Evolutionary conservation across 2,113 vertebrate genomes (phyloP).

Genomic region (Saimiri boliviensis): DNA sequence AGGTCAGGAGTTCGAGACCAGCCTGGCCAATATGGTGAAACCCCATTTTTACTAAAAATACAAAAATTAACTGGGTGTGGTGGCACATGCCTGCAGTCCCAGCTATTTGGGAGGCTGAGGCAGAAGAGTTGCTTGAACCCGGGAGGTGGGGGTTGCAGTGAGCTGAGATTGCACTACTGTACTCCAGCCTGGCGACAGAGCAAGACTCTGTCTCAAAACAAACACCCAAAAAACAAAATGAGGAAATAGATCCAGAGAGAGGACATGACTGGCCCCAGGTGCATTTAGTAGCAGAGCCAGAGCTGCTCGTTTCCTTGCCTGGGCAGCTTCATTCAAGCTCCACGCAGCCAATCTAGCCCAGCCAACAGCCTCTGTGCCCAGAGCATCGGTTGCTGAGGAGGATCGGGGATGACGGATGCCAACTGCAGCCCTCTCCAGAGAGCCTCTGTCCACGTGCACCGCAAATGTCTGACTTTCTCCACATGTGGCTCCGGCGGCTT

Average conservation of each 20-base stretch:
- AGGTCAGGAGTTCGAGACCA: no score
- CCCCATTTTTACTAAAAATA: no score
- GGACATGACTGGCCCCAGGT: background rate
- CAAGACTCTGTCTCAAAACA: no score
- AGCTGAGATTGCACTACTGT: no score
- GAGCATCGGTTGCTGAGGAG: background rate
- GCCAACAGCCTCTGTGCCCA: background rate
- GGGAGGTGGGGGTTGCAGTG: no score
- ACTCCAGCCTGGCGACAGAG: no score
- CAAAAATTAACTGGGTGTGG: no score
- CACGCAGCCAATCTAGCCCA: background rate
- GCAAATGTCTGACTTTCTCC: background rate
- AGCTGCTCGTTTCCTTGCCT: background rate
- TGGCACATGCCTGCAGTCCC: no score
- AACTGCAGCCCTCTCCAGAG: background rate
- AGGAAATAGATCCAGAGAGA: background rate
- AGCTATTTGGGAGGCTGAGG: no score
- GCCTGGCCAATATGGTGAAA: no score
- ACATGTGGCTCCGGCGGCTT: background rate
- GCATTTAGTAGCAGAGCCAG: background rate
- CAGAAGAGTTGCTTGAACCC: no score
- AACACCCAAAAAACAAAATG: background rate
- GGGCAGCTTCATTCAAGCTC: background rate
- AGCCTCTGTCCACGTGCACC: background rate
- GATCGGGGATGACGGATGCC: accelerated